Conservation (phyloP, 2,888 invertebrate species). For the Drosophila cracens region DNA sequence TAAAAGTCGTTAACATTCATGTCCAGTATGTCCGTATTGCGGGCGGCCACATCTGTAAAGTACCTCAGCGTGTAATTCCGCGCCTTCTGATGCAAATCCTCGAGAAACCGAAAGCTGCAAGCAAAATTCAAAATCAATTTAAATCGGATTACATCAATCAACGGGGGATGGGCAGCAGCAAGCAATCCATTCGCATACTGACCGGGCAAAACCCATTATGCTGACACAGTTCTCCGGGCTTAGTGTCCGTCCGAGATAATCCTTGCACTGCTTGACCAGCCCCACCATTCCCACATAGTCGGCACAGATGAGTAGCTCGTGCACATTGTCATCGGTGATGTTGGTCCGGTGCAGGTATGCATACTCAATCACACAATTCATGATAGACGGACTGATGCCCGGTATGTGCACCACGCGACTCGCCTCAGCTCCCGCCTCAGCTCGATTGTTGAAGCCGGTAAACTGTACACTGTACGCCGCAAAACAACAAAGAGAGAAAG, state of each 20-base stretch:
- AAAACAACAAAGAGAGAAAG: not conserved
- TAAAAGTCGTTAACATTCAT: slow-evolving; percentile 90
- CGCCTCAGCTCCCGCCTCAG: slow-evolving; percentile 83
- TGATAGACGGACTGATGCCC: slow-evolving; percentile 91
- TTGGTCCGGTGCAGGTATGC: slow-evolving; percentile 93
- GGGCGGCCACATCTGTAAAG: slow-evolving; percentile 90
- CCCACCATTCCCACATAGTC: slow-evolving; percentile 95
- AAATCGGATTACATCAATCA: slow-evolving; percentile 46
- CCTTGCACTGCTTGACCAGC: slow-evolving; percentile 92
- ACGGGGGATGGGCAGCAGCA: not conserved
- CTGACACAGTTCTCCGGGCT: slow-evolving; percentile 93
- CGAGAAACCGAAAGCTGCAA: slow-evolving; percentile 82
- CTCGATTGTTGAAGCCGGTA: slow-evolving; percentile 73
- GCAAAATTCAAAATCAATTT: slow-evolving; percentile 36
- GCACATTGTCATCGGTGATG: slow-evolving; percentile 92
- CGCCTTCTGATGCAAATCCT: slow-evolving; percentile 88
- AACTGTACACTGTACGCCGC: slow-evolving; percentile 75
- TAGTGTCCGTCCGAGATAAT: slow-evolving; percentile 89
- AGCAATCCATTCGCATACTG: slow-evolving; percentile 30
- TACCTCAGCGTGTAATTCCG: slow-evolving; percentile 90
- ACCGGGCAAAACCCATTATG: slow-evolving; percentile 93
- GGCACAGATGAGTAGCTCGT: slow-evolving; percentile 92
- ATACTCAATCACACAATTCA: slow-evolving; percentile 92
- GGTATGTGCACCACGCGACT: slow-evolving; percentile 90
- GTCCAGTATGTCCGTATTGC: slow-evolving; percentile 91